Percentiles rank a stretch among this genome's conserved stretches.
These are phyloP conservation scores for Caenorhabditis japonica DNA, from an alignment of 2,888 invertebrate species.

Conservation along the genomic window DNA sequence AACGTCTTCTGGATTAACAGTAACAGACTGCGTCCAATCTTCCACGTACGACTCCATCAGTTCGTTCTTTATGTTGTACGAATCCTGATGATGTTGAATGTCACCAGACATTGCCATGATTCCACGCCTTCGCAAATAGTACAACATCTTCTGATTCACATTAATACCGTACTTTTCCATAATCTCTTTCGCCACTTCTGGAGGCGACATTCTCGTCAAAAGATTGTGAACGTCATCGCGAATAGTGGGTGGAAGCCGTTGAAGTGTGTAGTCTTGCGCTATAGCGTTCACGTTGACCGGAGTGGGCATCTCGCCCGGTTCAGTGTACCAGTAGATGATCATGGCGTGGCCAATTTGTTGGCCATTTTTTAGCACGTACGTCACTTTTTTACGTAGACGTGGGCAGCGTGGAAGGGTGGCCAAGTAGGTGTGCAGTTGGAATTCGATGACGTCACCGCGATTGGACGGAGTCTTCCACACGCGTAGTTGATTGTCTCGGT, in stretches of 20 bases:
- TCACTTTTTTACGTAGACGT: conserved; percentile 62
- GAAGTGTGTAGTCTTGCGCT: conserved; percentile 24
- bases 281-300: conserved; percentile 32
- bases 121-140: conserved; percentile 36
- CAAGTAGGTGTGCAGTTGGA: conserved; percentile 60
- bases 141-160: conserved; percentile 41
- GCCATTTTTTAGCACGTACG: conserved; percentile 60
- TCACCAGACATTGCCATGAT: conserved; percentile 21
- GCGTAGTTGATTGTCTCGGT: conserved; percentile 46
- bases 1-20: too few relatives aligned
- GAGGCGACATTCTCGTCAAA: conserved; percentile 24
- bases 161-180: conserved; percentile 44
- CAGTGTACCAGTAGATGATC: conserved; percentile 62
- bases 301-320: conserved; percentile 60
- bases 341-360: conserved; percentile 60
- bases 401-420: conserved; percentile 62
- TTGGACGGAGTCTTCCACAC: conserved; percentile 41
- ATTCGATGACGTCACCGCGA: conserved; percentile 36
- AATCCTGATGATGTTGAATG: not conserved
- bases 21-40: conserved; percentile 23
- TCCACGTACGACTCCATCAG: conserved; percentile 26
- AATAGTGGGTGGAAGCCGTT: conserved; percentile 48
- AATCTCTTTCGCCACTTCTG: conserved; percentile 48
- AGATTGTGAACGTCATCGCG: conserved; percentile 51
- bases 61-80: conserved; percentile 33